Evolutionary conservation across 2,797 vertebrate species (phyloP).

Genomic region (Ctenochaetus hawaiiensis): DNA sequence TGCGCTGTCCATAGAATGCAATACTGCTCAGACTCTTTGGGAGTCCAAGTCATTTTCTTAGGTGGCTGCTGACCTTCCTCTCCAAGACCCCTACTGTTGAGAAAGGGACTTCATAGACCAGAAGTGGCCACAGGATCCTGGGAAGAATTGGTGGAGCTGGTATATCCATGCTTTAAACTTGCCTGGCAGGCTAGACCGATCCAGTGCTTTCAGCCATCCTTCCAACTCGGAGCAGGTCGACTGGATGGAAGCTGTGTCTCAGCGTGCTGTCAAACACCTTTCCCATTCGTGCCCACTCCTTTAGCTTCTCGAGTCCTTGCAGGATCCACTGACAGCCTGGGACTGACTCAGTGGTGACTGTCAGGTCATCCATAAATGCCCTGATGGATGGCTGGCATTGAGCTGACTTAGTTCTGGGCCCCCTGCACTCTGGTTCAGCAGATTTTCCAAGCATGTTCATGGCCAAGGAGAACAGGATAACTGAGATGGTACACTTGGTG

Average conservation of each 20-base stretch:
- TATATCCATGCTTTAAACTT: not conserved
- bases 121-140: not conserved
- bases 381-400: not conserved
- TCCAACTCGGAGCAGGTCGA: not conserved
- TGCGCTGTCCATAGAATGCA: not conserved
- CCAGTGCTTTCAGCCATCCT: not conserved
- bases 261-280: slow-evolving; percentile 8
- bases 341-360: slow-evolving; percentile 10
- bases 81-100: not conserved
- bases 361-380: slow-evolving; percentile 19
- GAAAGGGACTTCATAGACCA: not conserved
- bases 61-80: not conserved
- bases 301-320: too few species aligned
- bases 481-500: too few species aligned
- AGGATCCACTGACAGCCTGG: slow-evolving; percentile 9
- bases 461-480: too few species aligned
- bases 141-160: not conserved
- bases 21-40: too few species aligned
- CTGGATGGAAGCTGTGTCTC: not conserved
- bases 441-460: too few species aligned
- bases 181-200: not conserved
- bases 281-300: too few species aligned
- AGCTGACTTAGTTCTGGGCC: too few species aligned
- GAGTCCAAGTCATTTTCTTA: not conserved
- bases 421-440: too few species aligned